These are phyloP conservation scores for Pachyramphus minor DNA, from an alignment of 2,113 vertebrate genomes.

Conservation along the genomic window DNA sequence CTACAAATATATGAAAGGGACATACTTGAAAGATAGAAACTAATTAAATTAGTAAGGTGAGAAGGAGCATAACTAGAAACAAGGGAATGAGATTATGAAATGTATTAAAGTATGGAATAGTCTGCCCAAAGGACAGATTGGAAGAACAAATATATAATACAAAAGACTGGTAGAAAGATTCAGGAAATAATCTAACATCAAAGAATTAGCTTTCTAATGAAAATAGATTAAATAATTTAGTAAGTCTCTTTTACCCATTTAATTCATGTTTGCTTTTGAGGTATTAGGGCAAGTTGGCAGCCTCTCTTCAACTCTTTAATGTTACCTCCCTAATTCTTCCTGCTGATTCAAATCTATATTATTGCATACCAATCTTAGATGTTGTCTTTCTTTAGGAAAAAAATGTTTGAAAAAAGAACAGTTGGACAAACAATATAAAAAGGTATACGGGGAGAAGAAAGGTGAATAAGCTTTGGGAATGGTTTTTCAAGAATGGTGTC, in stretches of 20 bases:
- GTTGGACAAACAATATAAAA: background rate
- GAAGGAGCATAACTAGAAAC: background rate
- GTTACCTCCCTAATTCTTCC: background rate
- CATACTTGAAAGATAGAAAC: background rate
- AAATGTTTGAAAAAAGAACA: background rate
- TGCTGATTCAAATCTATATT: background rate
- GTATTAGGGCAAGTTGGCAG: background rate
- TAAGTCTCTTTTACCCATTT: background rate
- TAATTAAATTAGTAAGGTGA: background rate
- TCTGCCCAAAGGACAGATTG: background rate
- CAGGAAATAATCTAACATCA: conserved; percentile 14
- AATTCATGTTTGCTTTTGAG: conserved; percentile 41
- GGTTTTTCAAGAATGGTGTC: background rate
- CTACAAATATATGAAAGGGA: background rate
- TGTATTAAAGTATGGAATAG: background rate
- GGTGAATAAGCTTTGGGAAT: background rate
- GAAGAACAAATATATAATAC: background rate
- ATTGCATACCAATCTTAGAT: background rate
- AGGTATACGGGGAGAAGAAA: background rate
- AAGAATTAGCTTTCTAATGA: conserved; percentile 10
- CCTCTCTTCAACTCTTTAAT: background rate
- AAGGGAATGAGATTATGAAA: conserved; percentile 10
- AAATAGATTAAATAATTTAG: conserved; percentile 5
- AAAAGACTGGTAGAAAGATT: background rate
- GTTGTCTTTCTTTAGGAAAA: background rate